Percentiles rank a stretch among this genome's conserved stretches.
Evolutionary conservation across 2,888 invertebrate genomes (phyloP).

Genomic region (Taphrorychus bicolor): DNA sequence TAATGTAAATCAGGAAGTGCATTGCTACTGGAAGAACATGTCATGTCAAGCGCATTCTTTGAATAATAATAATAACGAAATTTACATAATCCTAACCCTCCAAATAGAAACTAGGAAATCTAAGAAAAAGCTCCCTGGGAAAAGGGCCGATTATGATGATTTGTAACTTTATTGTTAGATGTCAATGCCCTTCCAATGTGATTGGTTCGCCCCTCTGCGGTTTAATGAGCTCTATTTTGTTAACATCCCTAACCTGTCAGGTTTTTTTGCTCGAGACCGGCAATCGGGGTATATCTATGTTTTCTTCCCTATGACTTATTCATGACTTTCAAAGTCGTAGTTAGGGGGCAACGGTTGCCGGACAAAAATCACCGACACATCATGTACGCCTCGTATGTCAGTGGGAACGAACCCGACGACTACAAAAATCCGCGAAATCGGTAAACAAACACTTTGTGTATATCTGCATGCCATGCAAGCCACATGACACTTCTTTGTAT

Average conservation of each 20-base stretch:
- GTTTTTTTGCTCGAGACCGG: not conserved
- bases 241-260: constrained; percentile 7
- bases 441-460: constrained; percentile 18
- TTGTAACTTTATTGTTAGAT: constrained; percentile 23
- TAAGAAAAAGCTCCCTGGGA: not conserved
- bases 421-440: constrained; percentile 10
- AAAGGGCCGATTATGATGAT: constrained; percentile 15
- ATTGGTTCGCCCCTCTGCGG: not conserved
- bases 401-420: not conserved
- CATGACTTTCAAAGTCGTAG: not conserved
- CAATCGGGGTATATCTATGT: not conserved
- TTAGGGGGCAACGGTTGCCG: no score
- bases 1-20: not conserved
- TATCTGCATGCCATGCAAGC: constrained; percentile 18
- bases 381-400: not conserved
- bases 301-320: not conserved
- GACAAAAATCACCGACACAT: no score
- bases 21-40: not conserved
- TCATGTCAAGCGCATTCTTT: not conserved
- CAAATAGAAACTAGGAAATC: not conserved
- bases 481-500: constrained; percentile 21
- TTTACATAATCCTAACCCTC: not conserved
- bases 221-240: constrained; percentile 20
- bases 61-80: no score
- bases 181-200: constrained; percentile 21